phyloP scores from a whole-genome alignment of 2,113 vertebrate species.

The Lepus americanus region DNA sequence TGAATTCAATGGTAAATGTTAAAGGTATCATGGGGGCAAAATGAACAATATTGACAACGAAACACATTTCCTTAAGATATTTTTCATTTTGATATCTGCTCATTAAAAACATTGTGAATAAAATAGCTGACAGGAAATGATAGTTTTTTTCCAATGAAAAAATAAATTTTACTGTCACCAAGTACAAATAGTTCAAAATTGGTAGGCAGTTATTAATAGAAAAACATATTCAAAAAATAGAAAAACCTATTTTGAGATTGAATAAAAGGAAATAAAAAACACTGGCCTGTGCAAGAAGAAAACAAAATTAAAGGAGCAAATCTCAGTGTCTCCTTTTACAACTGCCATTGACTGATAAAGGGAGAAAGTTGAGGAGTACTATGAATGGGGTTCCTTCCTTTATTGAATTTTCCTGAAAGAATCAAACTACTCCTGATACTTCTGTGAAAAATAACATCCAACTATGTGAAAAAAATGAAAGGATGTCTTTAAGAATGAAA shows the following conservation, averaged over 20 bases:
- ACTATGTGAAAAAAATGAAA: constrained; percentile 29
- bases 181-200: constrained; percentile 33
- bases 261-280: constrained; percentile 24
- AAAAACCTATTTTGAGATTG: constrained; percentile 41
- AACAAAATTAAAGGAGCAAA: constrained; percentile 59
- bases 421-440: neutral
- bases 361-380: neutral
- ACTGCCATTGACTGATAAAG: neutral
- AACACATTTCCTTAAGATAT: neutral
- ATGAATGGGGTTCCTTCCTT: neutral
- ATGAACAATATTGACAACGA: neutral
- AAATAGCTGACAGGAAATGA: neutral
- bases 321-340: constrained; percentile 20
- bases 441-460: constrained; percentile 52
- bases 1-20: neutral
- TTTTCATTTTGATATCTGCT: constrained; percentile 3
- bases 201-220: neutral
- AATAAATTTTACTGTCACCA: neutral
- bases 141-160: neutral
- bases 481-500: neutral
- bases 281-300: neutral
- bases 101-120: neutral
- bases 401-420: constrained; percentile 55
- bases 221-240: constrained; percentile 52
- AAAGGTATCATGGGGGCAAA: neutral